Conservation (phyloP, 2,113 vertebrate species). For the Brachyistius frenatus region DNA sequence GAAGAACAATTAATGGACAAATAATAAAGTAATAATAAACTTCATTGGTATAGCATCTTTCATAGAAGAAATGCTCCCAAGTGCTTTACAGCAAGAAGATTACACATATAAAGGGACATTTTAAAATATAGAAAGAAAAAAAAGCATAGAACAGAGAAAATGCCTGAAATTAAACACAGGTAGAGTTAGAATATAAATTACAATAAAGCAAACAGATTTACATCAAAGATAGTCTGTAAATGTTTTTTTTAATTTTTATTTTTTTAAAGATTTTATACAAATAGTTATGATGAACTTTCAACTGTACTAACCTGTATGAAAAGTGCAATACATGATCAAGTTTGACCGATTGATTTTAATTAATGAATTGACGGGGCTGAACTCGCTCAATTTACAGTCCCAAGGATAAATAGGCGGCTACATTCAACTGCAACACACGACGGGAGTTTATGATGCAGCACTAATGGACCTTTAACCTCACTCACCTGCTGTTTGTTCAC, state of each 20-base stretch:
- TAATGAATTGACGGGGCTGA: not conserved
- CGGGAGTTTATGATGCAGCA: not conserved
- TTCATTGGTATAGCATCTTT: too few species aligned
- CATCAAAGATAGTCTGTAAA: not conserved
- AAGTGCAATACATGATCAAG: too few species aligned
- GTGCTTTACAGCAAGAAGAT: too few species aligned
- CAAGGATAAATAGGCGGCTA: slow-evolving; percentile 15
- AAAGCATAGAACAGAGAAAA: not conserved
- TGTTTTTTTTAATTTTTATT: not conserved
- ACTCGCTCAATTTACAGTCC: not conserved
- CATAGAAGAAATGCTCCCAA: too few species aligned
- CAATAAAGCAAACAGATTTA: not conserved
- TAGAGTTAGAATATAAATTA: too few species aligned
- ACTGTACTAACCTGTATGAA: too few species aligned
- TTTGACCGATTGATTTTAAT: not conserved
- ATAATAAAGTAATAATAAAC: too few species aligned
- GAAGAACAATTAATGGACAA: too few species aligned
- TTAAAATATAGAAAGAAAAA: not conserved
- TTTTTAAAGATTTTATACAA: too few species aligned
- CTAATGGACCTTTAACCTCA: not conserved
- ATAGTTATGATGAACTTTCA: not conserved
- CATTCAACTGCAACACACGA: not conserved
- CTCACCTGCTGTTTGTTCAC: not conserved
- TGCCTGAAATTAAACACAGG: too few species aligned
- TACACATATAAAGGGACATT: too few species aligned